Conservation (phyloP, 30 jellyfish, hydroid and myxozoan species). For the Chrysaora quinquecirrha region DNA sequence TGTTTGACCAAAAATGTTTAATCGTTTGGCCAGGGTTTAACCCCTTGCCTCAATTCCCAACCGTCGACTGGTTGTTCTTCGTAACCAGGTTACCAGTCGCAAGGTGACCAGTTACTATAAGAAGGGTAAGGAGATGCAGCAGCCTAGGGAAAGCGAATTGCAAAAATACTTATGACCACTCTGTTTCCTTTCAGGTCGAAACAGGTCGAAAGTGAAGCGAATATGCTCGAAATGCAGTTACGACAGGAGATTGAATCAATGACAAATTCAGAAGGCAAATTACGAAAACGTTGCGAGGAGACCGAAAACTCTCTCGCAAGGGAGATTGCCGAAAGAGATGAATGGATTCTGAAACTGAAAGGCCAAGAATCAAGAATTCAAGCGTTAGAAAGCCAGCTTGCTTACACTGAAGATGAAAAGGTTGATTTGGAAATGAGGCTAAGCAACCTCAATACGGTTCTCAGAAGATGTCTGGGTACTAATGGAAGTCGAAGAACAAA, state of each 20-base stretch:
- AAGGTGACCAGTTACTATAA: too few relatives aligned
- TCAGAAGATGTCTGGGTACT: constrained; percentile 38
- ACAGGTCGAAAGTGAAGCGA: constrained; percentile 64
- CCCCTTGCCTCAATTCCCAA: too few relatives aligned
- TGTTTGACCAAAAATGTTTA: too few relatives aligned
- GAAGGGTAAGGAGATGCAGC: too few relatives aligned
- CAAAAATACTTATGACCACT: too few relatives aligned
- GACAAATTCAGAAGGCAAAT: constrained; percentile 54
- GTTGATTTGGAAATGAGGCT: constrained; percentile 65
- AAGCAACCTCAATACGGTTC: constrained; percentile 38
- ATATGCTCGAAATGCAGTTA: constrained; percentile 57
- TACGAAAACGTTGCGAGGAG: constrained; percentile 72
- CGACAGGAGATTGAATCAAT: constrained; percentile 63
- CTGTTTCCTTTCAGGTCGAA: constrained; percentile 24
- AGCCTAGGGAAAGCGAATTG: too few relatives aligned
- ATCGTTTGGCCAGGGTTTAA: too few relatives aligned
- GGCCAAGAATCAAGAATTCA: constrained; percentile 59
- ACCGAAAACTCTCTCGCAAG: constrained; percentile 51
- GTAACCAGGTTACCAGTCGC: too few relatives aligned
- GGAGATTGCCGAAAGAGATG: constrained; percentile 60
- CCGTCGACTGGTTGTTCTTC: too few relatives aligned
- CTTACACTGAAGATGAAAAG: constrained; percentile 68
- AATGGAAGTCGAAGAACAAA: constrained; percentile 20
- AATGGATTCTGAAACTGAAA: constrained; percentile 19
- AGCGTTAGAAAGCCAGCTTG: constrained; percentile 71